These are phyloP conservation scores for Prorops nasuta DNA, from an alignment of 1,140 invertebrate genomes.

Conservation along the genomic window DNA sequence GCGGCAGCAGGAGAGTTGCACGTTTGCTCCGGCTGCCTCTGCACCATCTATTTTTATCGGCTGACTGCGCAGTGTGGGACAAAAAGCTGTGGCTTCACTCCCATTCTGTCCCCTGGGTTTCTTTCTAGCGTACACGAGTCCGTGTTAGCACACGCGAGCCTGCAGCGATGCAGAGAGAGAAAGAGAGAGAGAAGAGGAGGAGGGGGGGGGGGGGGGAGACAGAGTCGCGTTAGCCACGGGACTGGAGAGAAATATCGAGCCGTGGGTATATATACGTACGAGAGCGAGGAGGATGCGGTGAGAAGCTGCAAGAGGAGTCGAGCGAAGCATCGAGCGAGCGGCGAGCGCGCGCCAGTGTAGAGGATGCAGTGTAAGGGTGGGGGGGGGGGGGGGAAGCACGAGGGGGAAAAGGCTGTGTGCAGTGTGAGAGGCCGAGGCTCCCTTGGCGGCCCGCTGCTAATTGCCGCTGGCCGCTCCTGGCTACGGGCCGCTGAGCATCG, in stretches of 20 bases:
- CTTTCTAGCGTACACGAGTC: too few species aligned
- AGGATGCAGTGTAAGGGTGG: conserved; percentile 16
- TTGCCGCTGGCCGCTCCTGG: conserved; percentile 54
- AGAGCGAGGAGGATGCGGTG: conserved; percentile 7
- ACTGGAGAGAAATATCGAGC: conserved; percentile 28
- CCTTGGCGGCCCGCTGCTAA: conserved; percentile 55
- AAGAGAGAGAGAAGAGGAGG: conserved; percentile 1
- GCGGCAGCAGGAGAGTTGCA: too few species aligned
- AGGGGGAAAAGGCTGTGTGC: conserved; percentile 35
- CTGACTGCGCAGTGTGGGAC: too few species aligned
- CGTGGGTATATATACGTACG: conserved; percentile 1
- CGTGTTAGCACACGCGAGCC: too few species aligned
- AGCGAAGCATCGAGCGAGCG: conserved; percentile 31
- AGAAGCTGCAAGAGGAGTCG: conserved; percentile 26
- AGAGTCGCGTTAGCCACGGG: conserved; percentile 9
- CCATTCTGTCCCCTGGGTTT: too few species aligned
- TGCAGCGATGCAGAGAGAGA: conserved; percentile 32
- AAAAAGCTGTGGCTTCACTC: too few species aligned
- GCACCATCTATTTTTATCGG: too few species aligned
- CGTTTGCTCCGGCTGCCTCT: too few species aligned
- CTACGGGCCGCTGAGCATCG: conserved; percentile 52
- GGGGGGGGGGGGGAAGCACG: conserved; percentile 31
- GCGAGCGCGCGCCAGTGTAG: conserved; percentile 37
- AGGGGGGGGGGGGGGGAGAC: conserved; percentile 4
- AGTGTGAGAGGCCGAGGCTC: conserved; percentile 39